Evolutionary conservation across 2,113 vertebrate species (phyloP).

Genomic region (Pelodiscus sinensis): DNA sequence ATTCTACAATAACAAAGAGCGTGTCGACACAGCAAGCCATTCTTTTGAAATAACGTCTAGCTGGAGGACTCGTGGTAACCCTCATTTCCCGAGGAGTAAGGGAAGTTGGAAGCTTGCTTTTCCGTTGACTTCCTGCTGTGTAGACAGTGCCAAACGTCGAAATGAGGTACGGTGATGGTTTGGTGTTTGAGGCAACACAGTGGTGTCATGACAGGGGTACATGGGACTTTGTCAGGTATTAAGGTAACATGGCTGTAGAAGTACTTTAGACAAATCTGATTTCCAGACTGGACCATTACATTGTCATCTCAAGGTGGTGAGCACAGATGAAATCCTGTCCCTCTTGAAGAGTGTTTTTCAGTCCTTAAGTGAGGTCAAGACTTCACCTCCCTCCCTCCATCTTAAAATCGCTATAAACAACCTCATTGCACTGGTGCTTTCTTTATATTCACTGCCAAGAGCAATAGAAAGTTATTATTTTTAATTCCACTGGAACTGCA

Average conservation of each 20-base stretch:
- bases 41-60: no score
- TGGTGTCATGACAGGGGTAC: neutral
- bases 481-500: neutral
- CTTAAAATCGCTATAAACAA: neutral
- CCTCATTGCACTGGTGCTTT: neutral
- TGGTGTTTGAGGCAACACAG: neutral
- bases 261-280: neutral
- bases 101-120: no score
- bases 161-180: no score
- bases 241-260: neutral
- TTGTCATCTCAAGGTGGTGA: neutral
- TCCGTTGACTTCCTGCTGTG: no score
- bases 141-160: no score
- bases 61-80: no score
- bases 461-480: neutral
- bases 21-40: no score
- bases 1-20: no score
- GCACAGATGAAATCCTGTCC: neutral
- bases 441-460: neutral
- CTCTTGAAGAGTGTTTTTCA: neutral
- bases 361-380: neutral
- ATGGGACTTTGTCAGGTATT: neutral
- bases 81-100: no score
- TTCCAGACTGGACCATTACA: neutral
- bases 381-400: fast-evolving